These are phyloP conservation scores for Pteronotus mesoamericanus DNA, from an alignment of 2,797 vertebrate species.

Conservation along the genomic window DNA sequence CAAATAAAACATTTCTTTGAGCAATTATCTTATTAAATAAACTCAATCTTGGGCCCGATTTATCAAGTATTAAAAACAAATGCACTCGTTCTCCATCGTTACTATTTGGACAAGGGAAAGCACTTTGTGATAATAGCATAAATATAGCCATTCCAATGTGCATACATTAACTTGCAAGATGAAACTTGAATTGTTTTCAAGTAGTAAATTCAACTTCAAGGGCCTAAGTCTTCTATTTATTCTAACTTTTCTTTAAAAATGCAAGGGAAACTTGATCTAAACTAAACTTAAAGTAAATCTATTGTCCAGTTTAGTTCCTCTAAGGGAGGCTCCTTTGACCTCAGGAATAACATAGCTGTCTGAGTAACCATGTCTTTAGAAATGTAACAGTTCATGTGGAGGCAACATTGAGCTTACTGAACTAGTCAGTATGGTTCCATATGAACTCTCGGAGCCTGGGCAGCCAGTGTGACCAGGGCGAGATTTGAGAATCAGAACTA, in stretches of 20 bases:
- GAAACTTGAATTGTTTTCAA: neutral
- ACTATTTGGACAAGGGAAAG: neutral
- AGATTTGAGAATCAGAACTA: neutral
- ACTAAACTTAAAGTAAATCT: neutral
- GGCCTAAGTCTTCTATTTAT: neutral
- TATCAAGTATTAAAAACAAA: neutral
- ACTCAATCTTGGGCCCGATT: neutral
- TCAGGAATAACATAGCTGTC: neutral
- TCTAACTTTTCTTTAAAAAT: neutral
- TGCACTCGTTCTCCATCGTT: neutral
- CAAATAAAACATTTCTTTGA: neutral
- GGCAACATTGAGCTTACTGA: neutral
- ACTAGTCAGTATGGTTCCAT: neutral
- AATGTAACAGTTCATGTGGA: too few species aligned
- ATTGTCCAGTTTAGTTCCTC: neutral
- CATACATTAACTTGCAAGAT: neutral
- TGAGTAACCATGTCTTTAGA: neutral
- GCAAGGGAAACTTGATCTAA: neutral
- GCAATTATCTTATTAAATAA: neutral
- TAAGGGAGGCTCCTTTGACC: neutral
- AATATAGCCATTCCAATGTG: neutral
- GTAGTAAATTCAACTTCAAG: neutral
- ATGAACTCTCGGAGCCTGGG: neutral
- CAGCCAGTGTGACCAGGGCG: neutral
- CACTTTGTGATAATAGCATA: neutral